Conservation (phyloP, 1,140 invertebrate species). For the Laupala kohalensis region DNA sequence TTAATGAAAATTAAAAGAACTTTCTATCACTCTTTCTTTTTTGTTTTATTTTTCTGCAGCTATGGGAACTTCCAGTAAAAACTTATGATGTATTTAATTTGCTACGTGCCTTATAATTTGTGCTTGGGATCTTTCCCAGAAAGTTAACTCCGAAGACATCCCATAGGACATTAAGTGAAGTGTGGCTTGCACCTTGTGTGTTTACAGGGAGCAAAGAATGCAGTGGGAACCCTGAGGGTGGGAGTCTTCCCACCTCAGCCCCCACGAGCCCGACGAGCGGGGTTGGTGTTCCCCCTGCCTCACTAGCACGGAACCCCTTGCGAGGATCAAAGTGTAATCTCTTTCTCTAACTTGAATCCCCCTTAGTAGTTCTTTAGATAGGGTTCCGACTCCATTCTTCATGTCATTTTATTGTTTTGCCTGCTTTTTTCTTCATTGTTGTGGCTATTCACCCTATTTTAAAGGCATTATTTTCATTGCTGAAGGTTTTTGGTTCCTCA, state of each 20-base stretch:
- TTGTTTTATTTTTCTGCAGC: no score
- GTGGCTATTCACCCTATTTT: no score
- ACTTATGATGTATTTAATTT: no score
- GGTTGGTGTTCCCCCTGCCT: slow-evolving; percentile 20
- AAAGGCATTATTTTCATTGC: no score
- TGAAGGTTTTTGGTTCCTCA: no score
- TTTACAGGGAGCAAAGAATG: slow-evolving; percentile 27
- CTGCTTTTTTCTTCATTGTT: background rate
- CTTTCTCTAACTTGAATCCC: slow-evolving; percentile 4
- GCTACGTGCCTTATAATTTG: no score
- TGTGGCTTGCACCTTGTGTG: slow-evolving; percentile 15
- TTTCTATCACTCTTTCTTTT: no score
- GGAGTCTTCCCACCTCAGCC: slow-evolving; percentile 38
- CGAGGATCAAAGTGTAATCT: slow-evolving; percentile 67
- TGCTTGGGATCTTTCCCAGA: no score
- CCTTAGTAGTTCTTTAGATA: background rate
- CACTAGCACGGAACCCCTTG: slow-evolving; percentile 53
- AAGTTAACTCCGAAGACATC: no score
- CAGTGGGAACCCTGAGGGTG: slow-evolving; percentile 35
- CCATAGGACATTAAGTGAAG: slow-evolving; percentile 1
- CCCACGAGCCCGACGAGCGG: slow-evolving; percentile 42
- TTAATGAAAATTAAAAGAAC: no score
- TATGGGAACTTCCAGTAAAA: no score
- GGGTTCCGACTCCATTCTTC: background rate
- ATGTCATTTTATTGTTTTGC: background rate